Percentiles rank a stretch among this genome's conserved stretches.
Evolutionary conservation across 2,113 vertebrate species (phyloP).

Genomic region (Cebidichthys violaceus): DNA sequence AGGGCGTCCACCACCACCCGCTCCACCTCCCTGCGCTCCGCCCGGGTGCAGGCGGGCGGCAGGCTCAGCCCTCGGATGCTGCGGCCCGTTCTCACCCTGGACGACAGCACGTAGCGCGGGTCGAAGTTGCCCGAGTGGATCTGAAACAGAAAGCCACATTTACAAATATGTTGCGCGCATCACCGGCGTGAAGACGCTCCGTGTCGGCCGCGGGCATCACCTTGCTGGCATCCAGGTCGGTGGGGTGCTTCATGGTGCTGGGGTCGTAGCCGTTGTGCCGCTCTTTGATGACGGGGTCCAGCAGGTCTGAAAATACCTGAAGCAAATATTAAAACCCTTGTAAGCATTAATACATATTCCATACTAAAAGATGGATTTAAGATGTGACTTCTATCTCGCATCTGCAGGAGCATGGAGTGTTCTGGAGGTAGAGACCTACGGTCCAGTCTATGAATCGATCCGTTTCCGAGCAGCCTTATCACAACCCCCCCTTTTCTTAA

Average conservation of each 20-base stretch:
- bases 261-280: conserved; percentile 97
- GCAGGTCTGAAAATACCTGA: conserved; percentile 93
- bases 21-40: conserved; percentile 85
- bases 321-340: not conserved
- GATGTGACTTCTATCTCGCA: too few relatives aligned
- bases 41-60: conserved; percentile 83
- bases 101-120: conserved; percentile 95
- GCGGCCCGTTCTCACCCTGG: conserved; percentile 89
- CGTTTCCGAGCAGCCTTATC: not conserved
- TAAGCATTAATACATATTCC: not conserved
- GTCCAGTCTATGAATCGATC: not conserved
- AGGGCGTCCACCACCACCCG: conserved; percentile 83
- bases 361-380: not conserved
- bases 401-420: too few relatives aligned
- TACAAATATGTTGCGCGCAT: not conserved
- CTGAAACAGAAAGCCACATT: conserved; percentile 71
- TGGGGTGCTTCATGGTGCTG: conserved; percentile 90
- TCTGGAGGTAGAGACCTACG: not conserved
- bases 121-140: conserved; percentile 91
- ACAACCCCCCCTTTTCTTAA: not conserved
- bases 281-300: conserved; percentile 94
- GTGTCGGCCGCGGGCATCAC: conserved; percentile 69
- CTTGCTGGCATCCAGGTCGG: conserved; percentile 93
- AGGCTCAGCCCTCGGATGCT: conserved; percentile 84
- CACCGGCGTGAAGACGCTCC: not conserved